Percentiles rank a stretch among this genome's conserved stretches.
phyloP scores from a whole-genome alignment of 2,797 vertebrate genomes.

The Pangasius macronema region DNA sequence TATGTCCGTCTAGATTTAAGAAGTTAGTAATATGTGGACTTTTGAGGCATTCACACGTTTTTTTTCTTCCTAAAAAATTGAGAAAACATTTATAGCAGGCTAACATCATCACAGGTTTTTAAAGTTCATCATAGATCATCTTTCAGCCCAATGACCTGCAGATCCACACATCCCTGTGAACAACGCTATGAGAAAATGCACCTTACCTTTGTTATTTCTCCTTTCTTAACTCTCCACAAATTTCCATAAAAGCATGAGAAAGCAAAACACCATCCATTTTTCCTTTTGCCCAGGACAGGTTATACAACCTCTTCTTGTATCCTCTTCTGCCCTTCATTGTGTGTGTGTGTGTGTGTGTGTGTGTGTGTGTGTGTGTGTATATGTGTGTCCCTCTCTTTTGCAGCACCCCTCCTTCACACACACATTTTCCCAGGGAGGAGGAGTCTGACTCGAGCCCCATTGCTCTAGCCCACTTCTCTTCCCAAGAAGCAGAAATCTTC shows the following conservation, averaged over 20 bases:
- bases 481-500: constrained; percentile 23
- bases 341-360: constrained; percentile 1
- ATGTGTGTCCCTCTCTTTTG: constrained; percentile 32
- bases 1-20: neutral
- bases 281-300: constrained; percentile 52
- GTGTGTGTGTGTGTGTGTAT: neutral
- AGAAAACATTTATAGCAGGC: neutral
- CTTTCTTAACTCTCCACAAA: constrained; percentile 30
- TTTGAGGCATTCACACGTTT: neutral
- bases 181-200: constrained; percentile 5
- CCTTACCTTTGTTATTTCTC: constrained; percentile 43
- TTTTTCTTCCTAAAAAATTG: neutral
- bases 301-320: constrained; percentile 59
- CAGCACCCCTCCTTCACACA: constrained; percentile 38
- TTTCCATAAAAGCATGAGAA: constrained; percentile 17
- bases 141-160: constrained; percentile 13
- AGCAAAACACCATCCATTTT: constrained; percentile 33
- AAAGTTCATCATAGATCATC: constrained; percentile 22
- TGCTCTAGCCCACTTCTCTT: constrained; percentile 33
- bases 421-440: constrained; percentile 45
- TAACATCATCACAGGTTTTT: neutral
- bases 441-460: constrained; percentile 32
- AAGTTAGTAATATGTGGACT: neutral
- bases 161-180: neutral
- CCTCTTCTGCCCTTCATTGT: constrained; percentile 67